A percentile compares a stretch with the other conserved stretches of the same genome.
Evolutionary conservation across 2,113 vertebrate species (phyloP).

Genomic region (Pelobates fuscus): DNA sequence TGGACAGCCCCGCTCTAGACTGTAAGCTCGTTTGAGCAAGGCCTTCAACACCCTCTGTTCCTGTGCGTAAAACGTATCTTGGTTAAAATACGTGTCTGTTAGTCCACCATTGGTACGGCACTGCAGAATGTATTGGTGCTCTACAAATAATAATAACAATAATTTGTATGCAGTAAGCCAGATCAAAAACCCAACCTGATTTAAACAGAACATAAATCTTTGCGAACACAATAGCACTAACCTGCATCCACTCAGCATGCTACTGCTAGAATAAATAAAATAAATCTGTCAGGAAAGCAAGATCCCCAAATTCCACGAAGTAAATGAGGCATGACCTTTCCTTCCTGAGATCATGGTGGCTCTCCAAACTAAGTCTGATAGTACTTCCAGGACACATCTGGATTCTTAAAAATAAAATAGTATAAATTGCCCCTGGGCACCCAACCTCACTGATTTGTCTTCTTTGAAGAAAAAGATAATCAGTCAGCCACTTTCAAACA

Average conservation of each 20-base stretch:
- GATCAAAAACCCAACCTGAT: background rate
- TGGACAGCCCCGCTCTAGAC: no score
- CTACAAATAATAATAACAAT: no score
- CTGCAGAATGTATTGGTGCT: no score
- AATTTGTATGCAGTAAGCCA: no score
- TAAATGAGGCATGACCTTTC: slow-evolving; percentile 40
- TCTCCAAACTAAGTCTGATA: slow-evolving; percentile 13
- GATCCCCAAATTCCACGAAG: slow-evolving; percentile 25
- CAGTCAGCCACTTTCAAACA: background rate
- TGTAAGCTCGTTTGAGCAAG: no score
- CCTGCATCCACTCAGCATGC: slow-evolving; percentile 3
- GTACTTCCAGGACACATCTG: slow-evolving; percentile 34
- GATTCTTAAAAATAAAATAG: background rate
- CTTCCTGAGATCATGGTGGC: slow-evolving; percentile 38
- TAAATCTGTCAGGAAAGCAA: slow-evolving; percentile 20
- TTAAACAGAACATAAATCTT: background rate
- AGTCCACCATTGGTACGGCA: no score
- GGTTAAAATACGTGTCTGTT: no score
- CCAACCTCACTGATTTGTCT: background rate
- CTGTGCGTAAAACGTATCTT: no score
- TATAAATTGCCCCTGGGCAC: background rate
- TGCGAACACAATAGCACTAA: background rate
- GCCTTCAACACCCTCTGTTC: no score
- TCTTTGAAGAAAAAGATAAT: background rate
- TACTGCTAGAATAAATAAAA: background rate